phyloP scores from a whole-genome alignment of 2,888 invertebrate species.

The Julus scanicus region DNA sequence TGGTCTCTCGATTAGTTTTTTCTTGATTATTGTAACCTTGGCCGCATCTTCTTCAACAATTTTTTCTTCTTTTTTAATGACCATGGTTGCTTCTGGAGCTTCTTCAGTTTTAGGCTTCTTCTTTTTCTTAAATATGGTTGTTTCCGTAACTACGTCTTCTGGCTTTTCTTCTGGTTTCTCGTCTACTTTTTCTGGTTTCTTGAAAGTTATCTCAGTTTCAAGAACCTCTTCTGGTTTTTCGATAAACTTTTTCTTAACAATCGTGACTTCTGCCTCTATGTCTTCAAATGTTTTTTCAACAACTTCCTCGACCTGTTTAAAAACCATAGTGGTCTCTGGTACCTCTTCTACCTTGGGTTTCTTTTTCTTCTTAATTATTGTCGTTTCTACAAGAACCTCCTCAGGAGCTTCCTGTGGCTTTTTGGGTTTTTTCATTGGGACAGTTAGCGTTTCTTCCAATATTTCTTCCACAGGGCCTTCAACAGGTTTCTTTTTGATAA shows the following conservation, averaged over 20 bases:
- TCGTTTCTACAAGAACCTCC: slow-evolving; percentile 48
- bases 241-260: slow-evolving; percentile 61
- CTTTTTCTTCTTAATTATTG: slow-evolving; percentile 58
- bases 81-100: slow-evolving; percentile 60
- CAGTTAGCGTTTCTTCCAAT: slow-evolving; percentile 62
- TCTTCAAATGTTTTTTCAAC: slow-evolving; percentile 61
- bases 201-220: background rate
- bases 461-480: slow-evolving; percentile 65
- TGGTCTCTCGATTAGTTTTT: slow-evolving; percentile 57
- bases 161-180: slow-evolving; percentile 53
- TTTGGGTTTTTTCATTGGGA: slow-evolving; percentile 2
- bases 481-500: slow-evolving; percentile 54
- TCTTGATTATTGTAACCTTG: slow-evolving; percentile 65
- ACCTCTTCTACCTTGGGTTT: slow-evolving; percentile 60
- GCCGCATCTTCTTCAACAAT: slow-evolving; percentile 67
- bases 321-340: slow-evolving; percentile 57
- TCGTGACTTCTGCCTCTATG: slow-evolving; percentile 64
- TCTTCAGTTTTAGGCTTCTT: slow-evolving; percentile 54
- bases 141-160: slow-evolving; percentile 54
- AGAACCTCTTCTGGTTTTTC: slow-evolving; percentile 36
- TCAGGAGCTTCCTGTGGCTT: slow-evolving; percentile 45
- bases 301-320: slow-evolving; percentile 65
- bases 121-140: slow-evolving; percentile 47
- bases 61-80: slow-evolving; percentile 53
- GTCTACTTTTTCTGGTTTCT: slow-evolving; percentile 49